Conservation (phyloP, 1,140 invertebrate genomes). For the Sitobion miscanthi region DNA sequence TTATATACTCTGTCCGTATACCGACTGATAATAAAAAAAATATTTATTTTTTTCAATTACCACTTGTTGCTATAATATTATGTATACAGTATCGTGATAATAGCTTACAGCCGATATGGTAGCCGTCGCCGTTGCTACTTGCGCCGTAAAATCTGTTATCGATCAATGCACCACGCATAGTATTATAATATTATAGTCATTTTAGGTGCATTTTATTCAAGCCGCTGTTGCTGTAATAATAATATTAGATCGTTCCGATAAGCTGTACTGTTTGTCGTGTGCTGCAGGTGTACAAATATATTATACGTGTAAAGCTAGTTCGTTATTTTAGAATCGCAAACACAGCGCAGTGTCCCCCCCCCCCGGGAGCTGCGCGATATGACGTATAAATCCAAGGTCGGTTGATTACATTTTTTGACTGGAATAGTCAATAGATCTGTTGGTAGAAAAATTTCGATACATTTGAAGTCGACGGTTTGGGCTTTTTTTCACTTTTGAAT, state of each 20-base stretch:
- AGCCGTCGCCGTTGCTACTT: neutral
- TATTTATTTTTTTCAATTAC: neutral
- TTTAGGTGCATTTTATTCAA: neutral
- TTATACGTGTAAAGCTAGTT: neutral
- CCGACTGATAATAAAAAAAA: neutral
- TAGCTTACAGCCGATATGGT: neutral
- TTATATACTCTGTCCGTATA: too few relatives aligned
- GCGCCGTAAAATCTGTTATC: conserved; percentile 3
- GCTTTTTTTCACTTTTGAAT: neutral
- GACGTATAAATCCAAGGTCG: neutral
- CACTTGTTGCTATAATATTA: neutral
- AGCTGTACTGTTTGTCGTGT: neutral
- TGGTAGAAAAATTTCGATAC: neutral
- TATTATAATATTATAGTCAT: neutral
- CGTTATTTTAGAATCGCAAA: neutral
- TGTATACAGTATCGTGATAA: too few relatives aligned
- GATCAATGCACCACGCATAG: neutral
- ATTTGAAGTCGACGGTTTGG: neutral
- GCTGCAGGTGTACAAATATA: neutral
- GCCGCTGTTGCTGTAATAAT: neutral
- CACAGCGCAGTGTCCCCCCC: neutral
- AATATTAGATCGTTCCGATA: neutral
- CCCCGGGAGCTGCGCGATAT: neutral
- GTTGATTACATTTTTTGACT: neutral
- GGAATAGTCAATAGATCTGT: neutral